Evolutionary conservation across 2,888 invertebrate genomes (phyloP).

Genomic region (Sclerodermus sp.): DNA sequence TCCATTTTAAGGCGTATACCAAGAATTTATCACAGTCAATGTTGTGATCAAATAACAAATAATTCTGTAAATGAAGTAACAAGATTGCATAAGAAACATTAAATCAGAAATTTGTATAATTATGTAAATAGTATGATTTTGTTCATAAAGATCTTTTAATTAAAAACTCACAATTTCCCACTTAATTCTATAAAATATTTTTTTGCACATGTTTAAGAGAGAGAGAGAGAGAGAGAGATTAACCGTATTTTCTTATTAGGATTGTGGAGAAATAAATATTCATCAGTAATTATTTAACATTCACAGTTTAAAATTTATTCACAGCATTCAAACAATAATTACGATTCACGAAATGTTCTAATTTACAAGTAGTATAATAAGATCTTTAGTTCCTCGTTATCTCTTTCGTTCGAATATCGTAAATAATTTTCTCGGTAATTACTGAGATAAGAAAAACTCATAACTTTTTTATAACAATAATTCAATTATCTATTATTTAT

Average conservation of each 20-base stretch:
- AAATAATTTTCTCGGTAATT: background rate
- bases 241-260: too few relatives aligned
- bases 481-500: too few relatives aligned
- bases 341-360: slow-evolving; percentile 10
- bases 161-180: slow-evolving; percentile 31
- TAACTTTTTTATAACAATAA: too few relatives aligned
- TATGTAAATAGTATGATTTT: slow-evolving; percentile 33
- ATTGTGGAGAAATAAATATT: too few relatives aligned
- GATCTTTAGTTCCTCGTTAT: too few relatives aligned
- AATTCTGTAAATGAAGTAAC: too few relatives aligned
- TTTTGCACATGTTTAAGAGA: slow-evolving; percentile 1
- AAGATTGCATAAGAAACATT: slow-evolving; percentile 6
- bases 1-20: background rate
- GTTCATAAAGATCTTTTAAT: slow-evolving; percentile 45
- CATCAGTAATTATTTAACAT: background rate
- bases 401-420: too few relatives aligned
- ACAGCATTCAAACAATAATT: slow-evolving; percentile 8
- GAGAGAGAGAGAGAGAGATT: too few relatives aligned
- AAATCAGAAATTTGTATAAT: slow-evolving; percentile 22
- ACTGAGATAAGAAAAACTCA: too few relatives aligned
- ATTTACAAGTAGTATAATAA: slow-evolving; percentile 18
- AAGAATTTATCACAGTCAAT: slow-evolving; percentile 8
- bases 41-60: background rate
- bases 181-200: slow-evolving; percentile 16
- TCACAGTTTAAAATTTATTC: slow-evolving; percentile 31